phyloP scores from a whole-genome alignment of 2,797 vertebrate genomes.

The Lithobates pipiens region DNA sequence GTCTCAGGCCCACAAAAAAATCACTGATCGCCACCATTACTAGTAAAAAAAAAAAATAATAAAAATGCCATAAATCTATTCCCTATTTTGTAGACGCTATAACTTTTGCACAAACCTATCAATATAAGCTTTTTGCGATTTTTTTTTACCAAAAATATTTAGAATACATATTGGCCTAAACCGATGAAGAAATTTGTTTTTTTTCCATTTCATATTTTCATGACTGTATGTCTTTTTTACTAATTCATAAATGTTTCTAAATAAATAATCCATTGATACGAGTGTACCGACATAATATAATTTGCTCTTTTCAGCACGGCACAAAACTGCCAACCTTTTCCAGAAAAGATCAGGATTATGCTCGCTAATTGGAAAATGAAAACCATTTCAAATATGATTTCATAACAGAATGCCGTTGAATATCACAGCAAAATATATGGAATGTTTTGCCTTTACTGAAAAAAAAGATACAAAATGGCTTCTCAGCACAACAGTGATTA shows the following conservation, averaged over 20 bases:
- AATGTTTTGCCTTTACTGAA: background rate
- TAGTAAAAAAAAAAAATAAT: no score
- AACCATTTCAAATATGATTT: constrained; percentile 21
- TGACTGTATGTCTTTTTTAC: constrained; percentile 3
- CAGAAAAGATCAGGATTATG: constrained; percentile 28
- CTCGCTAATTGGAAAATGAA: constrained; percentile 37
- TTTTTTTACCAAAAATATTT: no score
- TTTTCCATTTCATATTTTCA: background rate
- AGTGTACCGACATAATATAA: constrained; percentile 14
- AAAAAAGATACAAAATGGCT: constrained; percentile 2
- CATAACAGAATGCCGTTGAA: background rate
- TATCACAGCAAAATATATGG: background rate
- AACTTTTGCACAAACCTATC: no score
- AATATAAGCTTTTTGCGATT: no score
- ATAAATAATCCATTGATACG: constrained; percentile 1
- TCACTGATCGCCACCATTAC: no score
- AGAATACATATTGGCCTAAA: no score
- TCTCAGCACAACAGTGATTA: background rate
- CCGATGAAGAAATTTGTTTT: no score
- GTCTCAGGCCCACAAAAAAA: no score
- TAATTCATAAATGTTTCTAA: constrained; percentile 12
- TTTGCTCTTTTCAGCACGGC: constrained; percentile 17
- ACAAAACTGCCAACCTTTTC: constrained; percentile 32
- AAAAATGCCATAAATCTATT: no score
- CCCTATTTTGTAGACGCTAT: no score